Evolutionary conservation across 1,140 invertebrate species (phyloP).

Genomic region (Heterodera carotae): DNA sequence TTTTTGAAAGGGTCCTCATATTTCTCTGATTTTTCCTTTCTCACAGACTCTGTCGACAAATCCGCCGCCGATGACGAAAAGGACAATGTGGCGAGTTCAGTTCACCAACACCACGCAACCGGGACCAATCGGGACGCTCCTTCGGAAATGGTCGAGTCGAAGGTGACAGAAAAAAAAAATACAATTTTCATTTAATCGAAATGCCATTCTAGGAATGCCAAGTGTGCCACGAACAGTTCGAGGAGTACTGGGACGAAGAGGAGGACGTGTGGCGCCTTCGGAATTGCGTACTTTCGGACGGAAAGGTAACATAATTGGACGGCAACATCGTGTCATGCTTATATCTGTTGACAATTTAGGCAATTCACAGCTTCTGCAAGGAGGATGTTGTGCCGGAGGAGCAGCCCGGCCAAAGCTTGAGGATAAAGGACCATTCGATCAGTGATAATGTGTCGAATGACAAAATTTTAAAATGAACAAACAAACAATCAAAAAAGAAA

Average conservation of each 20-base stretch:
- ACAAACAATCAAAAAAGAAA: no score
- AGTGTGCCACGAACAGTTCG: conserved; percentile 61
- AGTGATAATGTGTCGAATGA: no score
- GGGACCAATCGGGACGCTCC: conserved; percentile 27
- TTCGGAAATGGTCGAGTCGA: conserved; percentile 14
- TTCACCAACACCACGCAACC: neutral
- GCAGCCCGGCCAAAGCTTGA: neutral
- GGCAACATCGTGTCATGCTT: conserved; percentile 8
- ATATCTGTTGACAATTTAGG: conserved; percentile 9
- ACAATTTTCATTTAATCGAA: neutral
- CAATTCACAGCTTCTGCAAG: conserved; percentile 23
- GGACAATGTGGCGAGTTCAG: neutral
- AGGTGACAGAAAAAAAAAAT: neutral
- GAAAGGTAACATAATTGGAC: conserved; percentile 40
- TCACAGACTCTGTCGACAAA: conserved; percentile 10
- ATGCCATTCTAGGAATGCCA: conserved; percentile 50
- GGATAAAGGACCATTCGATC: no score
- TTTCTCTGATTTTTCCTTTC: no score
- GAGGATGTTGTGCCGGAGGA: conserved; percentile 15
- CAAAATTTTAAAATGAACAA: no score
- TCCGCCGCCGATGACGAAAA: conserved; percentile 13
- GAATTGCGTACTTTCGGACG: conserved; percentile 44
- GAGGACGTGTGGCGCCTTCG: conserved; percentile 56
- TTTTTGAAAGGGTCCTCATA: no score
- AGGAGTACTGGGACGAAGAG: conserved; percentile 62